A percentile compares a stretch with the other conserved stretches of the same genome.
These are phyloP conservation scores for Volucella inanis DNA, from an alignment of 2,888 invertebrate genomes.

Conservation along the genomic window DNA sequence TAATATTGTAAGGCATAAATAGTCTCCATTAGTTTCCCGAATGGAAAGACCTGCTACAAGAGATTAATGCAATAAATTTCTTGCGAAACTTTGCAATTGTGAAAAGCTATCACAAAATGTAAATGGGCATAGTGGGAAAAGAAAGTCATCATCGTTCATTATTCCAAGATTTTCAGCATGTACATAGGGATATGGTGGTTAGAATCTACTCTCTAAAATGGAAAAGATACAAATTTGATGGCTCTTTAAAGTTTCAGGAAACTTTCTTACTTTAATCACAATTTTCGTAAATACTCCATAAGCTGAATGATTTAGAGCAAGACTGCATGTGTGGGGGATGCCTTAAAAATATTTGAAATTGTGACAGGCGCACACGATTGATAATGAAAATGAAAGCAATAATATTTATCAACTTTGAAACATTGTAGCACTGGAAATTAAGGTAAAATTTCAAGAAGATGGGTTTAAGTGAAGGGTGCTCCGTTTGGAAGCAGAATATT, in stretches of 20 bases:
- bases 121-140: neutral
- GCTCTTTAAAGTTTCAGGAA: conserved; percentile 17
- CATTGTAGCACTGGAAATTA: no score
- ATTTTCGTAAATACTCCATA: conserved; percentile 19
- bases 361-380: no score
- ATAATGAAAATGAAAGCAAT: no score
- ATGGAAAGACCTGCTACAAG: conserved; percentile 52
- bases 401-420: no score
- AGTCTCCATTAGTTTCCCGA: conserved; percentile 36
- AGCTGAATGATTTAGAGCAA: conserved; percentile 38
- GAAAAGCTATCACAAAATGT: conserved; percentile 43
- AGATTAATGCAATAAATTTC: conserved; percentile 67
- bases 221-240: conserved; percentile 41
- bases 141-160: neutral
- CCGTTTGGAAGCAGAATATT: no score
- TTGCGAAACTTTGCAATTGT: conserved; percentile 52
- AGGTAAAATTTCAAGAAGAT: no score
- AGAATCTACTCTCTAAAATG: conserved; percentile 30
- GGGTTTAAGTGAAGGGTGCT: no score
- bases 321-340: no score
- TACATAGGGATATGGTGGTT: conserved; percentile 33
- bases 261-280: conserved; percentile 35
- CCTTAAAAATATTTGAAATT: no score
- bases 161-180: conserved; percentile 25
- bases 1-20: conserved; percentile 12